Base-by-base conservation (phyloP, 1,140 invertebrate species). In the Cyclina sinensis region DNA sequence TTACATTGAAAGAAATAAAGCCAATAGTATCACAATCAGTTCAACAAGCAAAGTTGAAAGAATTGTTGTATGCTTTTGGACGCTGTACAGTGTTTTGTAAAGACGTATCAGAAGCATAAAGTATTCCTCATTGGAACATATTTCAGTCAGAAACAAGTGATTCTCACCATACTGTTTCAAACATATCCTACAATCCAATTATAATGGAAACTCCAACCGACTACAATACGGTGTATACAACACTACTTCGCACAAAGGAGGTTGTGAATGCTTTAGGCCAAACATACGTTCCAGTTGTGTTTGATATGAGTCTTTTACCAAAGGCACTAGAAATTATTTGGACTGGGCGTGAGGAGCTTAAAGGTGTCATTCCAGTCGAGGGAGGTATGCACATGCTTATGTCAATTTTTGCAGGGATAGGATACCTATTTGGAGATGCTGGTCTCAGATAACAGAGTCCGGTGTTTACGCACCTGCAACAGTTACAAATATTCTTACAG, bases 331-430 rank as follows among this genome's bases (percentile, higher is more conserved):
- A 78, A 78, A 79, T 86, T 39, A 43, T 32, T 39, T 86, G 84
- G 84, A 30, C 16, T 12, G 18, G 70, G 5, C 30, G 16, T 74
- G 59, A 73, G 21, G 57, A 76, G 37, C 27, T 79, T 18, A 16
- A 73, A 43, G 43, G 68, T 35, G 48, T 85, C 18, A 54, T 85
- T n/a, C 73, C 73, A 24, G 4, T 43, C 0, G 84, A 86, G 70
- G 84, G 84, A n/a, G 70, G 84, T n/a, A 86, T 86, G 84, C 73
- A 79, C 48, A 57, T 78, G 35, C 27, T 86, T 7, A 86, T 86
- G 70, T 65, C 35, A 5, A n/a, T 86, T 4, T 78, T 78, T 32
- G 54, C 32, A 39, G 73, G 39, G n/a, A 65, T 86, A 30, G 48
- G 59, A 30, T 24, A 12, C 18, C n/a, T 57, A 21, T 35, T 78